Evolutionary conservation across 2,888 invertebrate species (phyloP), one percentile per base, ranked within the genome.

Genomic region (Mimachlamys varia): DNA sequence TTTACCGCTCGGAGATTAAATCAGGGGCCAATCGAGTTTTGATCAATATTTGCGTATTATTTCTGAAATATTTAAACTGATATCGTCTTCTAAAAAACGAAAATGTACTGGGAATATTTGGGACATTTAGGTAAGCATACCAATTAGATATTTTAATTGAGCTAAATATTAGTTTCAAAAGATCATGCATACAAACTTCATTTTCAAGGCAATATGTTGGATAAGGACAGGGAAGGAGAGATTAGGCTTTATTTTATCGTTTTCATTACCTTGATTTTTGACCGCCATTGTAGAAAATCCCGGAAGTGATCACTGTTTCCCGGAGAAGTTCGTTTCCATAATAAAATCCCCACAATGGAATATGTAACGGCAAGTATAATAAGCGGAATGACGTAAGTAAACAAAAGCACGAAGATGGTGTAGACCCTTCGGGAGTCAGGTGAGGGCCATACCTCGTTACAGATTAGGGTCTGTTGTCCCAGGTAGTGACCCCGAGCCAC

Each of bases 231-330:
- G 58, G 58, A 58, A 53, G 53, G 2, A 10, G n/a, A 62, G 44
- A 5, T 5, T 7, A 62, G 0, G 22, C 62, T 76, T 27, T 13
- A 76, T 33, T 33, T 76, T 33, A 27, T 76, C 10, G 12, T 33
- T 76, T 76, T 27, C 12, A 44, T 92, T 93, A 97, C 97, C 96
- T 97, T 97, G 87, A 96, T 95, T 93, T 97, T 97, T 33, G 97
- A 93, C 93, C 94, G 92, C 38, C 97, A 95, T 92, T 97, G 97
- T 13, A 96, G 96, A 33, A 95, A 94, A 93, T 97, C 97, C 62
- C 97, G 93, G 50, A 94, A 94, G 19, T 95, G 95, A 91, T 97
- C 96, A 0, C 97, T 97, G 92, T 97, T 97, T n/a, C 97, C 97
- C 0, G 97, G 97, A 0, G 96, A 94, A 3, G 96, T 96, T 87